Base-by-base conservation (phyloP, 2,888 invertebrate genomes). In the Athetis lepigone region DNA sequence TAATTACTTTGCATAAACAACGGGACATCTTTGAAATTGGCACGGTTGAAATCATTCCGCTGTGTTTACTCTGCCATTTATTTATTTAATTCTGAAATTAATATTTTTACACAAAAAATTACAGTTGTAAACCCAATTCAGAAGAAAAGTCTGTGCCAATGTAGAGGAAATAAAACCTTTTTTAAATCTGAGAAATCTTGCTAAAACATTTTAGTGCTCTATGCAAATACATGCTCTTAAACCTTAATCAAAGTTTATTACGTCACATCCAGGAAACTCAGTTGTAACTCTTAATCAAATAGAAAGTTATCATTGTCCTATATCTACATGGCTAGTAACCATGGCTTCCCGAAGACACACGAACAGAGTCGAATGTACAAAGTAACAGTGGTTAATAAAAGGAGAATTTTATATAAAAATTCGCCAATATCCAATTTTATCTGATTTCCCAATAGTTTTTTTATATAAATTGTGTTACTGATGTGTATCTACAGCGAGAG, bases 1-100 rank as follows among this genome's bases (percentile, higher is more conserved):
- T 83, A 85, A 86, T 86, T 85, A 83, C 77, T 83, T 82, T 79
- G 66, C 68, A 77, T 77, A 80, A 82, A 83, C 78, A 83, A 78
- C 55, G 67, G 74, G 76, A 80, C 79, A 77, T 79, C 75, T 74
- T 71, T 62, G 70, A 79, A 83, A 81, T 80, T 75, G 71, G 63
- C 67, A 77, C 68, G 64, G 68, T 69, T 62, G 29, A 36, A 49
- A 61, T 65, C 19, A 49, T 73, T 62, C 16, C 33, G 25, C 18
- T 60, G 37, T 54, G 50, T 58, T 76, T 73, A 62, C 51, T 72
- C 62, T 70, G 55, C 19, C 54, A 39, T 56, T 43, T 61, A 33
- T 43, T 43, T 49, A 37, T 39, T 52, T 2, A 18, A 37, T 33
- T 43, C 4, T 43, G 19, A 33, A 25, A 54, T 33, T 23, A 16